Base-by-base conservation (phyloP, 2,888 invertebrate genomes). In the Dicranocentrus wangi region DNA sequence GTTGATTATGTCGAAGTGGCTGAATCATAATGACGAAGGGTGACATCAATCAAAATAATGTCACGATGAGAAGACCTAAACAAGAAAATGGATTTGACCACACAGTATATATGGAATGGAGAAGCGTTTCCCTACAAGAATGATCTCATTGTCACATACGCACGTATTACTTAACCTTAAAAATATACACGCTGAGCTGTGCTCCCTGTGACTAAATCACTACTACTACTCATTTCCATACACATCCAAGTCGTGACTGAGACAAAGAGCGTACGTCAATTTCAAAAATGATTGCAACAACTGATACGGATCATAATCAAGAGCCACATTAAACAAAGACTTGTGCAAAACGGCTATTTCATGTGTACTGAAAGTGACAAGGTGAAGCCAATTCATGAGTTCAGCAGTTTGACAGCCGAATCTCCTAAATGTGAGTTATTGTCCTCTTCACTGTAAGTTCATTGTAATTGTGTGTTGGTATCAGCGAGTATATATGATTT, bases 391-490 rank as follows among this genome's bases (percentile, higher is more conserved):
- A 73, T 65, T 53, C 73, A 73, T 65, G 51, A 23, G 72, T 28
- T 72, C 63, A 72, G 63, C 72, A 72, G 61, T 72, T 63, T 72
- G 72, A 72, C 72, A 72, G 21, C 25, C 72, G 21, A 61, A 72
- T 61, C 63, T 28, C 63, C 43, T 72, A 8, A 60, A 21, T 19
- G n/a, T 71, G 72, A 72, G 63, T 72, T 72, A 72, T 72, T 61
- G 32, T 53, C 47, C 28, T 72, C 60, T 70, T 70, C 23, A 17
- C 2, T 47, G 27, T 10, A 42, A 23, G 28, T 13, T 25, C 39
- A 27, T 51, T 61, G 61, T 27, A 53, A 32, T 47, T 25, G 19
- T 32, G 32, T 39, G 39, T 53, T 47, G 10, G 10, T 17, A 39
- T 23, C 21, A 10, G 15, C 10, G 43, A 61, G 2, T 13, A 2